Base-by-base conservation (phyloP, 2,113 vertebrate genomes). In the Poeciliopsis occidentalis region DNA sequence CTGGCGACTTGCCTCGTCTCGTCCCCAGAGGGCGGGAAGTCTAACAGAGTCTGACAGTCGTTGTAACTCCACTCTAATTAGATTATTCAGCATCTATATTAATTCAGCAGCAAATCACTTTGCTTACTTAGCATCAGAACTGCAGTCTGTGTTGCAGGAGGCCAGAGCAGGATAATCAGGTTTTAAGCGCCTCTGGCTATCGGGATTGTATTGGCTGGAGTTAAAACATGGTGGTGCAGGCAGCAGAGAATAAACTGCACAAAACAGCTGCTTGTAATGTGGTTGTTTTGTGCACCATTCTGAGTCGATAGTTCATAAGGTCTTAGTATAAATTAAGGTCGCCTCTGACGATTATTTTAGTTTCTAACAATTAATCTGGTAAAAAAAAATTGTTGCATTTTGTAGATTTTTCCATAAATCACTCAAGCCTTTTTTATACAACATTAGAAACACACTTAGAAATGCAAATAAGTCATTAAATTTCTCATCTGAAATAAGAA, bases 31-130 rank as follows among this genome's bases (percentile, higher is more conserved):
- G 83, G 77, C 51, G 22, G 13, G 73, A 65, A 75, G 67, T 75
- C 81, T 84, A 85, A 90, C 76, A 24, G 30, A 79, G 37, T 75
- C 85, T 85, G 88, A 87, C 87, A 88, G 85, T 83, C 74, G 11
- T 63, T 73, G 88, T 75, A 80, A 79, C 86, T 10, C 26, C 74
- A 60, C 75, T 68, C 69, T 83, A 91, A 90, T 90, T 83, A 69
- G 75, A 82, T 87, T 85, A 87, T 87, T 87, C 73, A 80, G 80
- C 32, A 30, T 79, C 80, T 80, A 8, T 83, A 88, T 92, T 88
- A 86, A 87, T 90, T 88, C 69, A 86, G 86, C 76, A 71, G 77
- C 84, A 87, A 87, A 88, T 86, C 79, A 74, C 77, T 88, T 88
- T 79, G 78, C 74, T 88, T 65, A 73, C 77, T 79, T 74, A 67